phyloP scores from a whole-genome alignment of 64 coral and sea anemone genomes.

The Hydrozoanthus tunicans region DNA sequence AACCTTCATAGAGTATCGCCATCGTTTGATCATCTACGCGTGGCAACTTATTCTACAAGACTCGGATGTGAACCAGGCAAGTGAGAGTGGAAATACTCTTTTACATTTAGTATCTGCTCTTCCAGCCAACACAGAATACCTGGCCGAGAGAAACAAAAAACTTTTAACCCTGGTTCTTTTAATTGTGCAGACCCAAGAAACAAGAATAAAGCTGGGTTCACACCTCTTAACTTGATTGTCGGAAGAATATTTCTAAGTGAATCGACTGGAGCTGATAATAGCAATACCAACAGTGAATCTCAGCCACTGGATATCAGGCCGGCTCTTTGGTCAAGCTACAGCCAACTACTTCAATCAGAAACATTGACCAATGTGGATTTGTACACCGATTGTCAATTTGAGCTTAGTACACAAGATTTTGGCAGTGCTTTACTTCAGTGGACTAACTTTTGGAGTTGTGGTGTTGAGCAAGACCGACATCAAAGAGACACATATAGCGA shows the following conservation, averaged over 20 bases:
- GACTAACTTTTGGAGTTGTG: background rate
- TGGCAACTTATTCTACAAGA: background rate
- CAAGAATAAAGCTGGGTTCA: background rate
- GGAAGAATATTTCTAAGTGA: constrained; percentile 5
- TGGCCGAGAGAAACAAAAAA: background rate
- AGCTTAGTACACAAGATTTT: constrained; percentile 1
- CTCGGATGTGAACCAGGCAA: background rate
- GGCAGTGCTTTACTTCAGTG: background rate
- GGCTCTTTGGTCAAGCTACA: background rate
- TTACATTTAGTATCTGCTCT: constrained; percentile 23
- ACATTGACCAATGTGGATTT: background rate
- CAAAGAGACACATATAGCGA: background rate
- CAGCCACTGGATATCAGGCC: background rate
- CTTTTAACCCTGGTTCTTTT: background rate
- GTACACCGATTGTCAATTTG: background rate
- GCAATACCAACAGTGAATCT: too few relatives aligned
- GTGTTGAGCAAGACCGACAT: background rate
- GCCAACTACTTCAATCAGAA: background rate
- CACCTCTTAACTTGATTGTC: background rate
- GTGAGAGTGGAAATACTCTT: background rate
- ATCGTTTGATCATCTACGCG: constrained; percentile 8
- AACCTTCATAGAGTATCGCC: constrained; percentile 1
- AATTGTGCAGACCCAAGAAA: constrained; percentile 19
- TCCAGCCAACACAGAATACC: constrained; percentile 2
- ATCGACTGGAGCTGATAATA: background rate